Evolutionary conservation across 2,888 invertebrate genomes (phyloP).

Genomic region (Campoplex nolae): DNA sequence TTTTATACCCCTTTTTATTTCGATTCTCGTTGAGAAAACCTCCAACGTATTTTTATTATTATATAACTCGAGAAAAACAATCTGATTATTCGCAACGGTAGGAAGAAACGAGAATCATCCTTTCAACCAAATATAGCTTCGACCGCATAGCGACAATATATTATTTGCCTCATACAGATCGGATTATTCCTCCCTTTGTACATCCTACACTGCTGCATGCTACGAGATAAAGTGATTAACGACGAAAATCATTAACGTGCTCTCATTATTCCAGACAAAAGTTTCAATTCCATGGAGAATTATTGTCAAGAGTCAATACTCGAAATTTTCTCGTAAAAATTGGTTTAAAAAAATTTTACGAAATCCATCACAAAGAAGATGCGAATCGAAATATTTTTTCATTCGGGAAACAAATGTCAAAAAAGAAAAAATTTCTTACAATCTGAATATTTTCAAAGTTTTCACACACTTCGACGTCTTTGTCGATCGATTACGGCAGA

Average conservation of each 20-base stretch:
- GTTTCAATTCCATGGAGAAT: background rate
- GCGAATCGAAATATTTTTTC: background rate
- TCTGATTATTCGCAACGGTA: background rate
- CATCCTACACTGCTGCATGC: slow-evolving; percentile 34
- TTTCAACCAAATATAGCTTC: background rate
- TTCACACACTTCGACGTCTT: too few relatives aligned
- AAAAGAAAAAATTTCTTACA: too few relatives aligned
- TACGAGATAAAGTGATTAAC: slow-evolving; percentile 45
- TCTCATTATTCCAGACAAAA: background rate
- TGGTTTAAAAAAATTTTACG: background rate
- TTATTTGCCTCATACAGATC: background rate
- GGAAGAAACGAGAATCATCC: background rate
- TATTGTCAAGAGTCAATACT: background rate
- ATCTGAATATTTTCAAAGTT: too few relatives aligned
- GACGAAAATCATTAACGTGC: slow-evolving; percentile 15
- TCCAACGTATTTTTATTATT: background rate
- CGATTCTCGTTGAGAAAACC: background rate
- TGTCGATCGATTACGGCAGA: background rate
- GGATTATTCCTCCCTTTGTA: slow-evolving; percentile 16
- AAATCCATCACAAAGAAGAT: background rate
- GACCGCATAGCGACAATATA: slow-evolving; percentile 28
- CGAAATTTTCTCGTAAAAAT: background rate
- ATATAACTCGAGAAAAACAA: background rate
- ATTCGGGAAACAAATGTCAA: background rate
- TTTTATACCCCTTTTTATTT: background rate